Conservation (phyloP, 2,797 vertebrate genomes). For the Vespertilio murinus region DNA sequence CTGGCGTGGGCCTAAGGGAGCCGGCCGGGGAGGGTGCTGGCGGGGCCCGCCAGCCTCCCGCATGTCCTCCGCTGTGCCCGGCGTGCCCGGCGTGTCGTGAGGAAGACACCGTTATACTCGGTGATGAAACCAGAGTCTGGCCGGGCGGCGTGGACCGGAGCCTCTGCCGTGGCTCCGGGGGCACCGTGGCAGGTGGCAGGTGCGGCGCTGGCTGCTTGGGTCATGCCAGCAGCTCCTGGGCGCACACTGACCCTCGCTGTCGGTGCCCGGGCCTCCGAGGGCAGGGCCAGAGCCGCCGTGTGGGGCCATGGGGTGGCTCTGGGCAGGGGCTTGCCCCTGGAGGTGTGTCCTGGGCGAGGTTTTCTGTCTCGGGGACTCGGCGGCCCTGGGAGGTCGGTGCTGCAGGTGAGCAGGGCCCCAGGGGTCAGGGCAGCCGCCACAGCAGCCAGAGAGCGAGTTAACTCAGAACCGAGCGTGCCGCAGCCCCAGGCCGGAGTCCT, state of each 20-base stretch:
- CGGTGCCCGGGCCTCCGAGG: not conserved
- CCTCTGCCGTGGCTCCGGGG: not conserved
- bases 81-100: not conserved
- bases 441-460: not conserved
- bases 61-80: rapidly evolving
- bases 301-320: not conserved
- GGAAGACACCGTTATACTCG: rapidly evolving
- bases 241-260: rapidly evolving
- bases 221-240: not conserved
- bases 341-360: not conserved
- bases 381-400: not conserved
- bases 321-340: no score
- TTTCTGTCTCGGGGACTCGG: not conserved
- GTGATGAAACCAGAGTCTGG: not conserved
- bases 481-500: not conserved
- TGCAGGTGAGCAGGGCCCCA: not conserved
- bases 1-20: not conserved
- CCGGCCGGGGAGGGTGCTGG: rapidly evolving
- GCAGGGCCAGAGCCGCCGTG: not conserved
- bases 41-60: not conserved
- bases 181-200: not conserved
- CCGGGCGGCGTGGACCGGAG: rapidly evolving
- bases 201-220: not conserved
- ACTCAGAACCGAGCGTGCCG: not conserved
- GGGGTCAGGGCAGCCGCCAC: not conserved